Percentiles rank a stretch among this genome's conserved stretches.
Conservation (phyloP, 2,888 invertebrate genomes). For the Disparrhopalites patrizii region DNA sequence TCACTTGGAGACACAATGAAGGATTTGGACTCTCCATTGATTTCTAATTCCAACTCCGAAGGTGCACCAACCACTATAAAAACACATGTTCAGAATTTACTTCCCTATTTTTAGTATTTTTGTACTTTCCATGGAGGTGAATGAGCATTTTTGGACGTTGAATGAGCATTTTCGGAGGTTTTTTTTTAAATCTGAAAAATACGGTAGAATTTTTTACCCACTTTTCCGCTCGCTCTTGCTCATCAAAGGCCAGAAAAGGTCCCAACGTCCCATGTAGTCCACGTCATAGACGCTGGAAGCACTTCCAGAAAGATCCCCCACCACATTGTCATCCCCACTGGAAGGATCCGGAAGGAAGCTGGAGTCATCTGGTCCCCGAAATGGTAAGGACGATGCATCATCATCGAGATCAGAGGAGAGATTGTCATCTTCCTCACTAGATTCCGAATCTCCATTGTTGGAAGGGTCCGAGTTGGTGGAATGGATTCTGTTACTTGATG, state of each 20-base stretch:
- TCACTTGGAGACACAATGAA: constrained; percentile 1
- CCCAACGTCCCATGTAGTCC: constrained; percentile 26
- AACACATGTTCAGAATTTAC: background rate
- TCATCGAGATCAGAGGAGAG: no score
- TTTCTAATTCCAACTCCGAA: background rate
- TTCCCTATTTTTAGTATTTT: background rate
- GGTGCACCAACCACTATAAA: constrained; percentile 16
- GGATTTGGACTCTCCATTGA: background rate
- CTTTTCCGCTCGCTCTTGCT: constrained; percentile 21
- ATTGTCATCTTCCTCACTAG: no score
- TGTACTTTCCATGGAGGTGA: no score
- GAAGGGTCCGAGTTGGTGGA: no score
- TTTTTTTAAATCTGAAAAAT: background rate
- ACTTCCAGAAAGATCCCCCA: background rate
- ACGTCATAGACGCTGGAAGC: constrained; percentile 16
- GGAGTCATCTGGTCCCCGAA: no score
- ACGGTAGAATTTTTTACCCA: background rate
- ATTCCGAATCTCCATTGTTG: background rate
- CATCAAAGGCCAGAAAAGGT: constrained; percentile 29
- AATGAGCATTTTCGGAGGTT: no score
- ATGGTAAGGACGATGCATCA: no score
- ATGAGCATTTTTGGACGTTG: no score
- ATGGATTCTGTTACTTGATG: no score
- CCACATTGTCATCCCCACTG: background rate
- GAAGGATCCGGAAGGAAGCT: background rate